These are phyloP conservation scores for Esox niger DNA, from an alignment of 2,113 vertebrate species.

Conservation along the genomic window DNA sequence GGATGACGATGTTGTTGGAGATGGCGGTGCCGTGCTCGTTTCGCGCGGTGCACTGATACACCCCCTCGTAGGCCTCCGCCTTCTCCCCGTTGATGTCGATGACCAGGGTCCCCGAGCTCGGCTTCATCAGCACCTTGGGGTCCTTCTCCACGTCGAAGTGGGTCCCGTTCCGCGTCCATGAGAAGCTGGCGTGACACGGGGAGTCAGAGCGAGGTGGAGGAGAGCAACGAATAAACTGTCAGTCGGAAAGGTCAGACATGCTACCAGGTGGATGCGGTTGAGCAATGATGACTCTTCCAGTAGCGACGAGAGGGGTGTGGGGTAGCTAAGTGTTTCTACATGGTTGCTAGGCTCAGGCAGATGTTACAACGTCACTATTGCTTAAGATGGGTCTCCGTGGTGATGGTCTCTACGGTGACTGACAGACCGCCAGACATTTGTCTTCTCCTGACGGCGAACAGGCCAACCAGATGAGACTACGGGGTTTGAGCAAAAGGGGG, in stretches of 20 bases:
- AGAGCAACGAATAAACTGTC: too few species aligned
- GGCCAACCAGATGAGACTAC: too few species aligned
- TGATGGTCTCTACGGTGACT: conserved; percentile 42
- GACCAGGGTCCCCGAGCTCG: conserved; percentile 86
- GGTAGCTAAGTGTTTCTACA: neutral
- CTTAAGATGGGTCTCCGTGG: conserved; percentile 21
- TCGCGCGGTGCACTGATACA: conserved; percentile 90
- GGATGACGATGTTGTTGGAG: conserved; percentile 89
- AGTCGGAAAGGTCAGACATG: too few species aligned
- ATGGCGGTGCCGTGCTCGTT: conserved; percentile 90
- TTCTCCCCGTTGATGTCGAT: conserved; percentile 91
- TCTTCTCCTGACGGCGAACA: too few species aligned
- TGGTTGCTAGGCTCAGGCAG: conserved; percentile 22
- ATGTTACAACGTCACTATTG: conserved; percentile 25
- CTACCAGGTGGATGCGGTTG: too few species aligned
- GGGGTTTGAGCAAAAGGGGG: too few species aligned
- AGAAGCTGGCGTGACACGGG: conserved; percentile 76
- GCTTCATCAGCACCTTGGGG: conserved; percentile 84
- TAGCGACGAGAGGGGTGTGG: too few species aligned
- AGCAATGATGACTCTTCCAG: too few species aligned
- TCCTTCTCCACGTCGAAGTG: conserved; percentile 95
- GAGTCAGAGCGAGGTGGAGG: neutral
- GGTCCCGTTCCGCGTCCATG: conserved; percentile 92
- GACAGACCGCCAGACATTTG: too few species aligned
- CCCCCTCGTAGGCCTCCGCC: conserved; percentile 89